Conservation (phyloP, 2,888 invertebrate species). For the Drosophila cognata region DNA sequence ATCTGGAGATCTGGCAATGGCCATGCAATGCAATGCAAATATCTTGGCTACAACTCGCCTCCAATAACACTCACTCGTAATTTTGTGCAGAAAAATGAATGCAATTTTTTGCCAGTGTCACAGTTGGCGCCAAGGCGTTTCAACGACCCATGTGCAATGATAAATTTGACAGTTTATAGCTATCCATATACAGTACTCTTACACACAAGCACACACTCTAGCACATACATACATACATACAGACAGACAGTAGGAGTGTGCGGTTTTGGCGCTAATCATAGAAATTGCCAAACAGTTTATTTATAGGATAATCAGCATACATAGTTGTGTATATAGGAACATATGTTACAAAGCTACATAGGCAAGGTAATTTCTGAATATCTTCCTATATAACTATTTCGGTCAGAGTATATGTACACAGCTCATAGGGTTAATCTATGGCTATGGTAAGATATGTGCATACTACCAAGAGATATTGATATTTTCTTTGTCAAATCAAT, state of each 20-base stretch:
- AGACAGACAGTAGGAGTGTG: slow-evolving; percentile 1
- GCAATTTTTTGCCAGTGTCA: slow-evolving; percentile 78
- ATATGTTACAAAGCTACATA: slow-evolving; percentile 16
- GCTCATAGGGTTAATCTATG: background rate
- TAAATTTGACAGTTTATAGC: slow-evolving; percentile 83
- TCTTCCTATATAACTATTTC: slow-evolving; percentile 23
- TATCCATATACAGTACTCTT: slow-evolving; percentile 41
- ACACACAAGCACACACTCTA: background rate
- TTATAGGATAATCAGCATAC: slow-evolving; percentile 37
- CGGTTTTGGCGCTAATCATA: slow-evolving; percentile 42
- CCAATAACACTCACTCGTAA: slow-evolving; percentile 59
- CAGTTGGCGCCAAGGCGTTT: slow-evolving; percentile 82
- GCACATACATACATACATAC: background rate
- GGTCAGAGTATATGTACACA: background rate
- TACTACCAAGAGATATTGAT: background rate
- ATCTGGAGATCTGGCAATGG: slow-evolving; percentile 55
- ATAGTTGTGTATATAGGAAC: slow-evolving; percentile 6
- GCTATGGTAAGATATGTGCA: background rate
- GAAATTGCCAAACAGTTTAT: slow-evolving; percentile 51
- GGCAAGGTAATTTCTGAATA: slow-evolving; percentile 26
- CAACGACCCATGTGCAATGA: slow-evolving; percentile 73
- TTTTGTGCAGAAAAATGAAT: slow-evolving; percentile 76
- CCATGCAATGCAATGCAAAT: slow-evolving; percentile 28
- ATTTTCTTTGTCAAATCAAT: background rate
- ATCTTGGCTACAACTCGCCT: slow-evolving; percentile 34